A percentile compares a stretch with the other conserved stretches of the same genome.
These are phyloP conservation scores for Puffinus mauretanicus DNA, from an alignment of 2,113 vertebrate genomes.

Conservation along the genomic window DNA sequence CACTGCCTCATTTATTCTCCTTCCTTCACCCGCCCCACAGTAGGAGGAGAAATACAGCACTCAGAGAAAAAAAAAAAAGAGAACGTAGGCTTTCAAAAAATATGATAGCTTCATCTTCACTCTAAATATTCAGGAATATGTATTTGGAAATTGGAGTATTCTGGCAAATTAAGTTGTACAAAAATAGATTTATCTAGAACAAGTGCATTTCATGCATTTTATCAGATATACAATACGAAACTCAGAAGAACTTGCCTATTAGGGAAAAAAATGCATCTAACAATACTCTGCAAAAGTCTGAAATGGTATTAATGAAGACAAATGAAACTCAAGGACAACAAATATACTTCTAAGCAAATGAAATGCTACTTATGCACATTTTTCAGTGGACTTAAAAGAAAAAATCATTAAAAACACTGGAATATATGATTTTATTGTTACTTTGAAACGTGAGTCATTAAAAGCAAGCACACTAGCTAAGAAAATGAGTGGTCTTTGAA, in stretches of 20 bases:
- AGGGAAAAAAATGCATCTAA: not conserved
- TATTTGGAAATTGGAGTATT: not conserved
- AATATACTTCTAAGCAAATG: not conserved
- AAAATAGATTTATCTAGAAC: not conserved
- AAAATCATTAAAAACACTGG: not conserved
- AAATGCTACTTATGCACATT: not conserved
- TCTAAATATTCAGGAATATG: not conserved
- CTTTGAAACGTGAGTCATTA: conserved; percentile 15
- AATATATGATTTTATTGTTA: conserved; percentile 19
- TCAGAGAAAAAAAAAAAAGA: not conserved
- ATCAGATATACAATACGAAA: not conserved
- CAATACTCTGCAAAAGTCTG: not conserved
- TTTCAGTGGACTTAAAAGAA: conserved; percentile 21
- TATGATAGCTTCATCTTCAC: not conserved
- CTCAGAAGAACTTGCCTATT: not conserved
- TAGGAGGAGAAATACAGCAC: not conserved
- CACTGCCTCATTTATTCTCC: conserved; percentile 1
- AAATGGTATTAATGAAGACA: conserved; percentile 3
- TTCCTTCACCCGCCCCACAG: not conserved
- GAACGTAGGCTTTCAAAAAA: not conserved
- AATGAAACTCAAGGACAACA: not conserved
- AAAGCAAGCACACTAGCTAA: not conserved
- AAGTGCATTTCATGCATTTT: not conserved
- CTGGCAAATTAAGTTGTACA: not conserved
- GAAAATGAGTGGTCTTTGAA: conserved; percentile 34